Percentiles rank a stretch among this genome's conserved stretches.
phyloP scores from a whole-genome alignment of 2,888 invertebrate genomes.

The Papilio protenor region DNA sequence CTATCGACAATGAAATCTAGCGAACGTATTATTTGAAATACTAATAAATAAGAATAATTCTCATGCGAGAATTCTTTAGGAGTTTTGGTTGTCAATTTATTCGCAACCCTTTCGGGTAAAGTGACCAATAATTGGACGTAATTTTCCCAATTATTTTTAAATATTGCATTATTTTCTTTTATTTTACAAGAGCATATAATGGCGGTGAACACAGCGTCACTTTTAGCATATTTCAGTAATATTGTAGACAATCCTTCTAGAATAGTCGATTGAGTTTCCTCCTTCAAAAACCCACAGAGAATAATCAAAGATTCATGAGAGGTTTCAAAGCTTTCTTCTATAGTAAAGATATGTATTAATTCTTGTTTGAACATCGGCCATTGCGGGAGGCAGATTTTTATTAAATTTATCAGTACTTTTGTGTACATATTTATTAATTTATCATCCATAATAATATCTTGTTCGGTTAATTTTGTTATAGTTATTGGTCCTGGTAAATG shows the following conservation, averaged over 20 bases:
- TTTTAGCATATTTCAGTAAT: conserved; percentile 78
- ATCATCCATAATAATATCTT: conserved; percentile 70
- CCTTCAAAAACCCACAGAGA: conserved; percentile 78
- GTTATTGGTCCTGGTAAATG: conserved; percentile 85
- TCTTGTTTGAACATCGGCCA: conserved; percentile 82
- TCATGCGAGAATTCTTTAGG: conserved; percentile 84
- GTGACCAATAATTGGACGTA: conserved; percentile 86
- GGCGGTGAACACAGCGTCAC: conserved; percentile 83
- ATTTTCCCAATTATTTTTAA: conserved; percentile 73
- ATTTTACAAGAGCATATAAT: conserved; percentile 67
- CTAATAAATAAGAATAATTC: conserved; percentile 84
- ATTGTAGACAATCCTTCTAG: conserved; percentile 70
- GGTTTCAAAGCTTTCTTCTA: conserved; percentile 81
- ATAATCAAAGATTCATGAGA: conserved; percentile 77
- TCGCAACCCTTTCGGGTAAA: conserved; percentile 89
- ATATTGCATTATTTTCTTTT: conserved; percentile 48
- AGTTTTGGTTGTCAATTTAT: conserved; percentile 83
- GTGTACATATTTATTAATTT: conserved; percentile 78
- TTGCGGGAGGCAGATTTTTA: conserved; percentile 78
- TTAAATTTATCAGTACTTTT: conserved; percentile 77
- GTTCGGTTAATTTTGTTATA: conserved; percentile 85
- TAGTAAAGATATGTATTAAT: conserved; percentile 70
- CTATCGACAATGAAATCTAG: conserved; percentile 85
- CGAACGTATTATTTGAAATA: conserved; percentile 85
- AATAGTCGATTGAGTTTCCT: conserved; percentile 60